Conservation (phyloP, 1,140 invertebrate species). For the Hycleus cichorii region DNA sequence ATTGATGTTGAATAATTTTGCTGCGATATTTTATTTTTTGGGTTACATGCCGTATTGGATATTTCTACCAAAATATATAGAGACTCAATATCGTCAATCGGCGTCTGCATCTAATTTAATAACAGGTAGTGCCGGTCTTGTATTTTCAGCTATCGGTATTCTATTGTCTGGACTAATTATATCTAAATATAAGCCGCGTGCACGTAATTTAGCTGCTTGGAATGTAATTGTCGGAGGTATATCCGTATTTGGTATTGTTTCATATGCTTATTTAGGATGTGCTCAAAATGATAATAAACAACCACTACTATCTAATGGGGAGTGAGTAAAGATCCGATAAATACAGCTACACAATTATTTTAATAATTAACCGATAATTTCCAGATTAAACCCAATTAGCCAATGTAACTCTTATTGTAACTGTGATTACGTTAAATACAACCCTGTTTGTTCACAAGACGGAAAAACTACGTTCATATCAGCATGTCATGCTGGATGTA, state of each 20-base stretch:
- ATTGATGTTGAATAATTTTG: slow-evolving; percentile 60
- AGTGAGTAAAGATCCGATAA: slow-evolving; percentile 31
- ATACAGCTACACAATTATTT: background rate
- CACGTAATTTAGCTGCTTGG: slow-evolving; percentile 62
- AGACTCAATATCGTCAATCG: slow-evolving; percentile 65
- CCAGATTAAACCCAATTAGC: slow-evolving; percentile 42
- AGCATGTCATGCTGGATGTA: slow-evolving; percentile 64
- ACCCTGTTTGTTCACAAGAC: slow-evolving; percentile 57
- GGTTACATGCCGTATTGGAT: slow-evolving; percentile 69
- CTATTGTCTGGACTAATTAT: slow-evolving; percentile 61
- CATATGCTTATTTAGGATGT: slow-evolving; percentile 65
- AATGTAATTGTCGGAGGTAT: slow-evolving; percentile 62
- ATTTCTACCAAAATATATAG: slow-evolving; percentile 70
- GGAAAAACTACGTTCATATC: slow-evolving; percentile 56
- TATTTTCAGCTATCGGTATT: slow-evolving; percentile 65
- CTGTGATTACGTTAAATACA: slow-evolving; percentile 61
- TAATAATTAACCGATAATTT: background rate
- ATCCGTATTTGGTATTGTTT: slow-evolving; percentile 55
- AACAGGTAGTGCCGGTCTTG: slow-evolving; percentile 61
- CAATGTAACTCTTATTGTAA: slow-evolving; percentile 57
- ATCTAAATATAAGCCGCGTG: slow-evolving; percentile 59
- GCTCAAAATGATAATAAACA: slow-evolving; percentile 50
- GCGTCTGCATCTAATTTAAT: slow-evolving; percentile 60
- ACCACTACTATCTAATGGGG: slow-evolving; percentile 42
- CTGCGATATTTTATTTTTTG: slow-evolving; percentile 61